phyloP scores from a whole-genome alignment of 2,888 invertebrate genomes.

The Idaea aversata region DNA sequence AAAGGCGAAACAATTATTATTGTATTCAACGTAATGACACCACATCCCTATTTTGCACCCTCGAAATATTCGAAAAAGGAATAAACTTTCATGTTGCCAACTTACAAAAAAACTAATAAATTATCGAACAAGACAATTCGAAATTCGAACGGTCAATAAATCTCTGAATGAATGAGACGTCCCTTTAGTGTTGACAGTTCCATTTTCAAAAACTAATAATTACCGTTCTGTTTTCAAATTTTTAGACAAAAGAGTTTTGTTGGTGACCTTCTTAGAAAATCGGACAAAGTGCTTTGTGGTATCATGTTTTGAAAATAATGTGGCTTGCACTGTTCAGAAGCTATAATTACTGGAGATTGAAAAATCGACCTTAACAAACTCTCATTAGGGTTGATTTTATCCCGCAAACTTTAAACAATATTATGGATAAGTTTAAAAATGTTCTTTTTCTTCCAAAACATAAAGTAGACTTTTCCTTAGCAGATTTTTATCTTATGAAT shows the following conservation, averaged over 20 bases:
- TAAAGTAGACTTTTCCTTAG: background rate
- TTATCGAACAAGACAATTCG: conserved; percentile 31
- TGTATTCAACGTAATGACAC: background rate
- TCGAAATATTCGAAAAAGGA: background rate
- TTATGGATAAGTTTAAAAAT: background rate
- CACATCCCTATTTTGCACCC: background rate
- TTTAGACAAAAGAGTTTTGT: conserved; percentile 30
- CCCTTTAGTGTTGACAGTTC: conserved; percentile 32
- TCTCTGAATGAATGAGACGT: conserved; percentile 21
- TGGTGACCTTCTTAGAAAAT: conserved; percentile 48
- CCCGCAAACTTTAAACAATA: background rate
- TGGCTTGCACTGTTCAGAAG: background rate
- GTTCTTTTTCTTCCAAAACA: background rate
- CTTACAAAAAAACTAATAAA: conserved; percentile 28
- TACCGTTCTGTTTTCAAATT: conserved; percentile 40
- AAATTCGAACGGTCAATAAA: conserved; percentile 39
- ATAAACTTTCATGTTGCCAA: background rate
- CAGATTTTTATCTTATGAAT: background rate
- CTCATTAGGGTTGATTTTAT: background rate
- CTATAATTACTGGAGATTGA: background rate
- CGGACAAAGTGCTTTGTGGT: conserved; percentile 55
- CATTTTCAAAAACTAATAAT: conserved; percentile 50
- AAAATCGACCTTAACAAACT: background rate
- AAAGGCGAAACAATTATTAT: background rate
- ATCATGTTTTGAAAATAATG: conserved; percentile 62